phyloP scores from a whole-genome alignment of 2,113 vertebrate species.

The Hippocampus zosterae region DNA sequence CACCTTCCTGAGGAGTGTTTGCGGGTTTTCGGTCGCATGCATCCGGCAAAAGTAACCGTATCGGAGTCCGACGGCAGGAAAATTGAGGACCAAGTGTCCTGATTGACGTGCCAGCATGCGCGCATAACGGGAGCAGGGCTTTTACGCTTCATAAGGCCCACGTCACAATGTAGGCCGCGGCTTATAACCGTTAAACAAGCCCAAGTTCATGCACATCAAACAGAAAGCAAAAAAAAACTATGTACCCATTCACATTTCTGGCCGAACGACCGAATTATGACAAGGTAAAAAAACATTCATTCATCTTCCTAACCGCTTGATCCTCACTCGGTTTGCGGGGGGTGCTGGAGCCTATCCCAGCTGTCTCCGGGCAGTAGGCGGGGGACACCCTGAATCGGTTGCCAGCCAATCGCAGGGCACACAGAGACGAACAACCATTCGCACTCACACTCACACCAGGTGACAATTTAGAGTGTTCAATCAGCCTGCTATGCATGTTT shows the following conservation, averaged over 20 bases:
- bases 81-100: constrained; percentile 8
- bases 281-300: background rate
- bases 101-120: constrained; percentile 12
- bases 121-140: background rate
- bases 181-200: constrained; percentile 38
- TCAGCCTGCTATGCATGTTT: too few relatives aligned
- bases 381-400: too few relatives aligned
- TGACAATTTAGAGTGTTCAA: too few relatives aligned
- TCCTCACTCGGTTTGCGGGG: too few relatives aligned
- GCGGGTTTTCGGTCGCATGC: background rate
- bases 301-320: too few relatives aligned
- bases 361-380: too few relatives aligned
- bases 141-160: constrained; percentile 29
- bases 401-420: too few relatives aligned
- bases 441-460: too few relatives aligned
- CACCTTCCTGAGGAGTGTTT: background rate
- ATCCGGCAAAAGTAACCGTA: background rate
- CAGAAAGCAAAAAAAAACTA: background rate
- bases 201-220: constrained; percentile 34
- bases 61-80: constrained; percentile 7
- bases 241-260: constrained; percentile 35
- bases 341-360: too few relatives aligned
- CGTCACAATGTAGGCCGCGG: constrained; percentile 49
- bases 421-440: too few relatives aligned
- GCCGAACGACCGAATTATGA: constrained; percentile 41